Conservation (phyloP, 2,113 vertebrate genomes). For the Setophaga kirtlandii region DNA sequence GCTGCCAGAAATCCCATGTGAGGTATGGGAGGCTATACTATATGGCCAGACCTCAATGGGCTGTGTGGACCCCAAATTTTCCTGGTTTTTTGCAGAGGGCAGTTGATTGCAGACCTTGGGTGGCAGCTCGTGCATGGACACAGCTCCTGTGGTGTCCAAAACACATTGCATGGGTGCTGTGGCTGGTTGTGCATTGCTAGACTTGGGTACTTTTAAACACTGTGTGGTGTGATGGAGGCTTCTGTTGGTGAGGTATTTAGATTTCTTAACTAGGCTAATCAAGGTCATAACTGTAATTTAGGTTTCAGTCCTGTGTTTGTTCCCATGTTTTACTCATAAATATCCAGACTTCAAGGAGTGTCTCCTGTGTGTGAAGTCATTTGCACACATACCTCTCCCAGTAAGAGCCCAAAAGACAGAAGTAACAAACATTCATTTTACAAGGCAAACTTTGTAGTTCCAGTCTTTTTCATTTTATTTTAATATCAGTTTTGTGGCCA, state of each 20-base stretch:
- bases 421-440: constrained; percentile 5
- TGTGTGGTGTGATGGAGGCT: neutral
- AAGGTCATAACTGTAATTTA: neutral
- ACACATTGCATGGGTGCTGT: neutral
- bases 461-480: neutral
- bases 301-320: neutral
- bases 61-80: neutral
- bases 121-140: neutral
- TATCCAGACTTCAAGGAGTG: neutral
- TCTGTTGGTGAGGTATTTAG: neutral
- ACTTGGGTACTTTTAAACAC: neutral
- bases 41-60: neutral
- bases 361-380: neutral
- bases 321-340: neutral
- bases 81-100: neutral
- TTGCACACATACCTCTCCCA: neutral
- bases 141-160: neutral
- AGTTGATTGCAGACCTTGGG: neutral
- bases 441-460: neutral
- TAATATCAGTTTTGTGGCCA: constrained; percentile 32
- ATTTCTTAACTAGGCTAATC: neutral
- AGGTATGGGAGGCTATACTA: neutral
- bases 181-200: neutral
- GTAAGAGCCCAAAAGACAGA: neutral
- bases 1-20: neutral